These are phyloP conservation scores for Melinaea menophilus DNA, from an alignment of 2,888 invertebrate species.

Conservation along the genomic window DNA sequence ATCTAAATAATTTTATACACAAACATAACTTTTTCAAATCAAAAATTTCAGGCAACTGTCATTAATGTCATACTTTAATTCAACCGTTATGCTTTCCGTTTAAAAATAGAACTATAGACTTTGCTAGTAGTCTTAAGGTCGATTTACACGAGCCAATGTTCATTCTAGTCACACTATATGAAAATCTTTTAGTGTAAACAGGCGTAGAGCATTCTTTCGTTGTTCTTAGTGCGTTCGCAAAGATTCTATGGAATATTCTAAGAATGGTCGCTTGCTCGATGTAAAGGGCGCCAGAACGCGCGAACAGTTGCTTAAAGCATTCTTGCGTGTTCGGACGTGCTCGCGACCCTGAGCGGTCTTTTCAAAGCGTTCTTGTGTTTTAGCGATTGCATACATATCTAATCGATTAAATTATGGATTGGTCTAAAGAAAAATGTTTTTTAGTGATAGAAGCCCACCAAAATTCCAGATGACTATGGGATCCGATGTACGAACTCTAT, in stretches of 20 bases:
- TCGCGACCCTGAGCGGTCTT: conserved; percentile 18
- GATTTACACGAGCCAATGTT: not conserved
- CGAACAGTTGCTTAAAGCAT: conserved; percentile 27
- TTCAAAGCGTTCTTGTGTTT: conserved; percentile 26
- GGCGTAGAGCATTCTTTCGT: conserved; percentile 11
- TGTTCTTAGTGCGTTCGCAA: conserved; percentile 19
- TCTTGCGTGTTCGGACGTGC: conserved; percentile 26
- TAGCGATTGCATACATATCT: conserved; percentile 22
- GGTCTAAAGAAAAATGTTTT: conserved; percentile 29
- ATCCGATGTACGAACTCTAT: conserved; percentile 31
- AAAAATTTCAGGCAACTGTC: conserved; percentile 23
- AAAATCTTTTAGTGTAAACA: conserved; percentile 6
- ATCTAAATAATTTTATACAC: conserved; percentile 17
- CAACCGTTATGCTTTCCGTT: conserved; percentile 22
- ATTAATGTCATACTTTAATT: conserved; percentile 9
- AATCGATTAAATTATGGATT: conserved; percentile 22
- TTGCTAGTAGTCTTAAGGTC: not conserved
- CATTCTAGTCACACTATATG: not conserved
- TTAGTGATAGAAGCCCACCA: conserved; percentile 27
- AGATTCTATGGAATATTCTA: conserved; percentile 22
- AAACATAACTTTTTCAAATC: conserved; percentile 21
- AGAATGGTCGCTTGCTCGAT: conserved; percentile 23
- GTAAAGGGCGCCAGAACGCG: conserved; percentile 17
- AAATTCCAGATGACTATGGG: conserved; percentile 31
- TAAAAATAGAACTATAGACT: not conserved